Conservation (phyloP, 1,140 invertebrate species). For the Macrostomum lignano region DNA sequence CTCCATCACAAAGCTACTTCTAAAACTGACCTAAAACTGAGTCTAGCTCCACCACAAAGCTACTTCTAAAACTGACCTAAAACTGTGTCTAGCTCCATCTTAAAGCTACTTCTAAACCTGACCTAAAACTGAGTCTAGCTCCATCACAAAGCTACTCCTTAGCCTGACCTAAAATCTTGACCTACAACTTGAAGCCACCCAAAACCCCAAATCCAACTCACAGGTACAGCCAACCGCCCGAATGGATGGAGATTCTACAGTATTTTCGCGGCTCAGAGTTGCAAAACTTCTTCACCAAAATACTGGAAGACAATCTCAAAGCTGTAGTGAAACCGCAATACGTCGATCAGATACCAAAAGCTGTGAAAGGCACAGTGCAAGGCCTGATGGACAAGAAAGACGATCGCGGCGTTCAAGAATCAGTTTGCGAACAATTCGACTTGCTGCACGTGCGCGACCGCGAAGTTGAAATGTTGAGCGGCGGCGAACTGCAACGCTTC, state of each 20-base stretch:
- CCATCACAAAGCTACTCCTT: too few relatives aligned
- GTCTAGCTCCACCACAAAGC: too few relatives aligned
- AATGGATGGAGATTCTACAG: slow-evolving; percentile 88
- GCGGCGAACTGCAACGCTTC: slow-evolving; percentile 89
- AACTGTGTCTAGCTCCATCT: too few relatives aligned
- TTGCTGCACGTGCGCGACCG: slow-evolving; percentile 56
- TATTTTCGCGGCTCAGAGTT: slow-evolving; percentile 92
- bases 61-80: too few relatives aligned
- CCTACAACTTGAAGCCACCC: too few relatives aligned
- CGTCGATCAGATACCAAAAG: slow-evolving; percentile 90
- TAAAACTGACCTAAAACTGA: too few relatives aligned
- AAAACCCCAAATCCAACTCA: too few relatives aligned
- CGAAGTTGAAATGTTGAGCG: slow-evolving; percentile 63
- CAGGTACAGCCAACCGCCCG: too few relatives aligned
- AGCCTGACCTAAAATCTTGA: too few relatives aligned
- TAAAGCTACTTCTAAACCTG: too few relatives aligned
- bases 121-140: too few relatives aligned
- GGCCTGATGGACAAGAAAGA: slow-evolving; percentile 69
- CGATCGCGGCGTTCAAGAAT: slow-evolving; percentile 50
- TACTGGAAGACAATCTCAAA: slow-evolving; percentile 88
- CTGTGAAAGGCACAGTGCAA: slow-evolving; percentile 45
- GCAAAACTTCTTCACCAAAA: slow-evolving; percentile 98
- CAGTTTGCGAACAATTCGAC: slow-evolving; percentile 40
- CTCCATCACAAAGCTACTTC: too few relatives aligned
- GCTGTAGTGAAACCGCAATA: slow-evolving; percentile 96